Evolutionary conservation across 2,797 vertebrate species (phyloP).

Genomic region (Eidolon dupreanum): DNA sequence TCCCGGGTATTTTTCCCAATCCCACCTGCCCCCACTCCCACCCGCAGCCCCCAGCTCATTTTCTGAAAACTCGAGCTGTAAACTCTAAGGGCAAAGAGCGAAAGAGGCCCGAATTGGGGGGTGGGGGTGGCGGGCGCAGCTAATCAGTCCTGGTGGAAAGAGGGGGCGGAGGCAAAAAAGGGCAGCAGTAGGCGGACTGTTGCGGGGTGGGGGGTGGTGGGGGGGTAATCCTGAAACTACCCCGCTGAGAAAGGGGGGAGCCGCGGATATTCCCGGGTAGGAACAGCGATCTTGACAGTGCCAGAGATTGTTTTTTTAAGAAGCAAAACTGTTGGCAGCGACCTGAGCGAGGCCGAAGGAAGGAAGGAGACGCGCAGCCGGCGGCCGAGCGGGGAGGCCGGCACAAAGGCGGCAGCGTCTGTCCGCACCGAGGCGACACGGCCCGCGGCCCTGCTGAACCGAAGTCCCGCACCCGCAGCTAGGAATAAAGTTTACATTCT

Average conservation of each 20-base stretch:
- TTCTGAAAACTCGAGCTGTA: conserved; percentile 40
- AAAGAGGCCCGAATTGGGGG: conserved; percentile 12
- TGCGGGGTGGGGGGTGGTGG: neutral
- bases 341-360: neutral
- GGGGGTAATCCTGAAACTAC: conserved; percentile 33
- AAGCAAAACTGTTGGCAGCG: conserved; percentile 43
- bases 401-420: conserved; percentile 78
- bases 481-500: conserved; percentile 77
- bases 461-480: conserved; percentile 61
- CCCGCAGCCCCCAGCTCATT: neutral
- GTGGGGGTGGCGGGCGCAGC: neutral
- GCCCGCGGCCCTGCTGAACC: conserved; percentile 46
- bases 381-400: conserved; percentile 13
- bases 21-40: conserved; percentile 22
- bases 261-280: neutral
- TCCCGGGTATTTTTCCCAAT: neutral
- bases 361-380: neutral
- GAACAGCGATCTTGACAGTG: neutral
- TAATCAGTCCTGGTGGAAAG: conserved; percentile 62
- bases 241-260: neutral
- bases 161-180: conserved; percentile 66
- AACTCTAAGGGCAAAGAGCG: neutral
- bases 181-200: conserved; percentile 9
- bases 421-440: neutral
- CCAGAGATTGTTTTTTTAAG: conserved; percentile 42